These are phyloP conservation scores for Leptestheria dahalacensis DNA, from an alignment of 1,140 invertebrate species.

Conservation along the genomic window DNA sequence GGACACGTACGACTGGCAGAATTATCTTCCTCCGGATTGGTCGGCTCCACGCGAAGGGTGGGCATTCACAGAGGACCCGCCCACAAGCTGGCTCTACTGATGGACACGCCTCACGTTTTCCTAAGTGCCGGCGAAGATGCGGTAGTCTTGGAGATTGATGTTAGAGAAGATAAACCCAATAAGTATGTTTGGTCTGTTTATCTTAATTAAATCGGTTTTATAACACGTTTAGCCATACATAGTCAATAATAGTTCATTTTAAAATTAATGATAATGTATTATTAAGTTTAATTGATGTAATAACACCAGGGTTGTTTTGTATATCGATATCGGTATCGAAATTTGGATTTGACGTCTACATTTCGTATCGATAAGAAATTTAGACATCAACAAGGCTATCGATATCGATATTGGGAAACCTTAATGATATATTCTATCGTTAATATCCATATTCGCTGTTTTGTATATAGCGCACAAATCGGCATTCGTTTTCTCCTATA, in stretches of 20 bases:
- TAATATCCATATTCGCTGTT: no score
- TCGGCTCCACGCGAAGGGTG: slow-evolving; percentile 39
- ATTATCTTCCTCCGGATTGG: slow-evolving; percentile 35
- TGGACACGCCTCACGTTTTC: slow-evolving; percentile 57
- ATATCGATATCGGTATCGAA: no score
- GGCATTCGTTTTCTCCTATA: no score
- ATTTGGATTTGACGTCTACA: no score
- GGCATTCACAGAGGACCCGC: slow-evolving; percentile 53
- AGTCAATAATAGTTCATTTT: no score
- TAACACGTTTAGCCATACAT: background rate
- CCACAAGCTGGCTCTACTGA: slow-evolving; percentile 59
- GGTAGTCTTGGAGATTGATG: slow-evolving; percentile 60
- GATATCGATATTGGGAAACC: no score
- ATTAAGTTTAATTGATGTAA: background rate
- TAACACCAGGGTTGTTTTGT: no score
- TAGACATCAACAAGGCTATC: no score
- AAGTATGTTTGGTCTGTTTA: slow-evolving; percentile 33
- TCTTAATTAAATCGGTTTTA: background rate
- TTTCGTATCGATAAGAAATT: no score
- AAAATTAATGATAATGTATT: no score
- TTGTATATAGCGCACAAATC: no score
- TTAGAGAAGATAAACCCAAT: slow-evolving; percentile 48
- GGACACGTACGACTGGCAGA: slow-evolving; percentile 58
- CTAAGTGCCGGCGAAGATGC: slow-evolving; percentile 81
- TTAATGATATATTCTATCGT: no score